A percentile compares a stretch with the other conserved stretches of the same genome.
phyloP scores from a whole-genome alignment of 1,140 invertebrate genomes.

The Microplitis mediator region DNA sequence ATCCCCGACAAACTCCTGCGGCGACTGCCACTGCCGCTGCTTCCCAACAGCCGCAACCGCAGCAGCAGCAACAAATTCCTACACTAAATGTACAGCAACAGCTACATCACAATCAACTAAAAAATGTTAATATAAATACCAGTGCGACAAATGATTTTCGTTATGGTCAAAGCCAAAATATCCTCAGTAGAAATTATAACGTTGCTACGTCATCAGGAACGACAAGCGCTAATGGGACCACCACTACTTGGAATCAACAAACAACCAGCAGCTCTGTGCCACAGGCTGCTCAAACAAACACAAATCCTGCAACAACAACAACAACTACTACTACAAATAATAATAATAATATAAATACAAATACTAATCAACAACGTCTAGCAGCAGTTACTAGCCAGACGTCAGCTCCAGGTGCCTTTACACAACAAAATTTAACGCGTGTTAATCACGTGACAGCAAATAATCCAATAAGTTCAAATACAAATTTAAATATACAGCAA shows the following conservation, averaged over 20 bases:
- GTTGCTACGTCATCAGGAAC: conserved; percentile 5
- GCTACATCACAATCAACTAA: conserved; percentile 58
- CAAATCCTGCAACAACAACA: conserved; percentile 23
- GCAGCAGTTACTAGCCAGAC: conserved; percentile 39
- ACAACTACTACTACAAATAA: conserved; percentile 2
- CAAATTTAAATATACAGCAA: conserved; percentile 13
- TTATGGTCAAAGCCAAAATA: conserved; percentile 61
- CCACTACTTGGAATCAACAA: conserved; percentile 11
- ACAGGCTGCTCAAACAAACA: conserved; percentile 41
- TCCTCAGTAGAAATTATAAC: conserved; percentile 57
- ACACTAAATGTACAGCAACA: conserved; percentile 58
- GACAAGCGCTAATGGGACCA: conserved; percentile 8
- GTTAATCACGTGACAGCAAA: not conserved
- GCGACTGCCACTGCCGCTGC: conserved; percentile 52
- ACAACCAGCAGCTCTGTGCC: conserved; percentile 34
- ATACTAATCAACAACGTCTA: conserved; percentile 32
- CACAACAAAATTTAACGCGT: conserved; percentile 30
- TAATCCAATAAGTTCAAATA: conserved; percentile 3
- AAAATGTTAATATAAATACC: conserved; percentile 55
- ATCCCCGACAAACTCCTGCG: conserved; percentile 38
- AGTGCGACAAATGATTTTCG: conserved; percentile 58
- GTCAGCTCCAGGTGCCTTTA: conserved; percentile 44
- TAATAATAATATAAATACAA: conserved; percentile 12
- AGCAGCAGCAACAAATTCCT: conserved; percentile 48
- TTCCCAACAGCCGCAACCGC: conserved; percentile 41